phyloP scores from a whole-genome alignment of 2,797 vertebrate species.

The Leucoraja ocellata region DNA sequence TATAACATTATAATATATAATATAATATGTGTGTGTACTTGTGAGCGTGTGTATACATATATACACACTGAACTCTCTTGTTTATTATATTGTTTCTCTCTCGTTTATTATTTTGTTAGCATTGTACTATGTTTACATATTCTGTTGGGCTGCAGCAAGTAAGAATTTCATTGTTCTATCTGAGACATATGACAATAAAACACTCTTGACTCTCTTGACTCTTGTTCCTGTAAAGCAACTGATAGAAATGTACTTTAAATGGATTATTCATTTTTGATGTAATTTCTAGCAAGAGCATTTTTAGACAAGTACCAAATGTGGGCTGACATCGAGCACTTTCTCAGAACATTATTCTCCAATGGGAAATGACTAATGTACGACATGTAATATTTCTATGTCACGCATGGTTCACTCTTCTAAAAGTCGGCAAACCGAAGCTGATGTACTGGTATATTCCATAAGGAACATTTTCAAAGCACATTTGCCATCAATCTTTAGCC shows the following conservation, averaged over 20 bases:
- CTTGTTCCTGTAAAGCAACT: constrained; percentile 73
- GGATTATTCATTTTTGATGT: constrained; percentile 92
- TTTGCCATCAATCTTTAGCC: constrained; percentile 62
- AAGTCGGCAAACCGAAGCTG: constrained; percentile 82
- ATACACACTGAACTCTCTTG: too few species aligned
- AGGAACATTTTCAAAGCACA: constrained; percentile 71
- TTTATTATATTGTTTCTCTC: too few species aligned
- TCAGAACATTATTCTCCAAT: constrained; percentile 79
- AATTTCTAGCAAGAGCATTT: constrained; percentile 73
- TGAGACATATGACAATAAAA: too few species aligned
- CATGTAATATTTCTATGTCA: constrained; percentile 76
- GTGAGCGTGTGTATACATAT: too few species aligned
- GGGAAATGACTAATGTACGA: constrained; percentile 83
- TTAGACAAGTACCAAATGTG: constrained; percentile 70
- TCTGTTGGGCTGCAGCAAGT: too few species aligned
- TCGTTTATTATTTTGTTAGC: too few species aligned
- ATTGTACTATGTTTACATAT: too few species aligned
- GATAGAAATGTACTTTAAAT: constrained; percentile 94
- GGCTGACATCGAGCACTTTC: constrained; percentile 83
- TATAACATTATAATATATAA: too few species aligned
- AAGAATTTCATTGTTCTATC: too few species aligned
- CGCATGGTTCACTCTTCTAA: constrained; percentile 77
- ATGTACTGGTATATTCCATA: constrained; percentile 66
- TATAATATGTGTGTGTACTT: too few species aligned
- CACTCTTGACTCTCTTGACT: too few species aligned